Evolutionary conservation across 2,113 vertebrate species (phyloP), one percentile per base, ranked within the genome.

Genomic region (Anguilla japonica): DNA sequence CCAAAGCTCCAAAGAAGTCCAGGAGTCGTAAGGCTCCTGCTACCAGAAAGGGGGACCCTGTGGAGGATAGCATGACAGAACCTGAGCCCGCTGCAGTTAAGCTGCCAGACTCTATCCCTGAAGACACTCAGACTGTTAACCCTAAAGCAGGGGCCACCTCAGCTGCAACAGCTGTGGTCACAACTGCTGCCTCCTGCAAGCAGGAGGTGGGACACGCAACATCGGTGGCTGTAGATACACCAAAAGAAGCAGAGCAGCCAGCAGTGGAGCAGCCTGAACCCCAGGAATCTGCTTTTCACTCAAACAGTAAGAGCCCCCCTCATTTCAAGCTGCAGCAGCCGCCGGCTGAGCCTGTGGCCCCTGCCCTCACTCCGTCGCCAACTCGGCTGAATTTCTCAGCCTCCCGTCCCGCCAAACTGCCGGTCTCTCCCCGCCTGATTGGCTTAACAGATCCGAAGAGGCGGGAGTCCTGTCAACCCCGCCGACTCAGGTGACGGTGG

Each of bases 361-460:
- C 89, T 78, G 87, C 89, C 7, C 84, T 90, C 0, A 90, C 94
- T 89, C 90, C 57, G 84, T 90, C 6, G 88, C 93, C 90, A 96
- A 96, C 93, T 81, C 96, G 90, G 90, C 94, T 94, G 39, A 93
- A 87, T 87, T 85, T 89, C 81, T 92, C 93, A 1, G 14, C 94
- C 0, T 41, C 95, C 0, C 90, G 94, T 7, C 88, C 94, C 11
- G 8, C 95, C 0, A 88, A 95, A 9, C 94, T 96, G 0, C 83
- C 92, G 91, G 53, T 95, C 94, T 88, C 96, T 93, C 84, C 91
- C 84, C 91, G 87, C 0, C 96, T 0, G 97, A 98, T 56, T 99
- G 98, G 98, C 95, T 96, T 85, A 95, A 95, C 2, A 95, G 96
- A 91, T 96, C 97, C 0, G 98, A 99, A 85, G 98, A 98, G 63